A percentile compares a stretch with the other conserved stretches of the same genome.
Conservation (phyloP, 2,888 invertebrate species). For the Diplolepis rosae region DNA sequence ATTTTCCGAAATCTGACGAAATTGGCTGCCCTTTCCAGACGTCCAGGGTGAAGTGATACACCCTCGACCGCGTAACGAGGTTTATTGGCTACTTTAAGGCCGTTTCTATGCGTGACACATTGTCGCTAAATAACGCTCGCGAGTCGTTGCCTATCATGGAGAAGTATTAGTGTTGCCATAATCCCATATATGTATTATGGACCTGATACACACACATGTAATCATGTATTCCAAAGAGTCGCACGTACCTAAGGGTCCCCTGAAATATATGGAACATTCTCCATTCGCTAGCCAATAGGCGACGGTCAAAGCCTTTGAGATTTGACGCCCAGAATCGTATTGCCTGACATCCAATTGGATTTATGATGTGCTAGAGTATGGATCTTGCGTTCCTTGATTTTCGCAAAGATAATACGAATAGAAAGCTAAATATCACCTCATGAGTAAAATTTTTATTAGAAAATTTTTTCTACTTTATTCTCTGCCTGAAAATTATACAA, state of each 20-base stretch:
- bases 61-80: slow-evolving; percentile 63
- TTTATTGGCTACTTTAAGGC: slow-evolving; percentile 74
- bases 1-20: slow-evolving; percentile 74
- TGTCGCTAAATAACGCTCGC: slow-evolving; percentile 72
- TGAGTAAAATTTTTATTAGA: neutral
- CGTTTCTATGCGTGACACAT: slow-evolving; percentile 75
- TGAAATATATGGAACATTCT: slow-evolving; percentile 44
- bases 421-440: neutral
- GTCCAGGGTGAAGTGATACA: slow-evolving; percentile 42
- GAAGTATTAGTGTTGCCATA: slow-evolving; percentile 33
- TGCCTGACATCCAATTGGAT: slow-evolving; percentile 32
- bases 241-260: slow-evolving; percentile 31
- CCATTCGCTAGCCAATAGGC: slow-evolving; percentile 53
- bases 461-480: too few relatives aligned
- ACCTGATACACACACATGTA: slow-evolving; percentile 37
- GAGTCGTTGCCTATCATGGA: slow-evolving; percentile 37
- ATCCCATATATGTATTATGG: slow-evolving; percentile 35
- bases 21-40: slow-evolving; percentile 65
- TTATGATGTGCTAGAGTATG: slow-evolving; percentile 30
- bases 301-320: slow-evolving; percentile 59
- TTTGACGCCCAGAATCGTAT: slow-evolving; percentile 44
- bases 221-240: slow-evolving; percentile 19
- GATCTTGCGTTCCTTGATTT: slow-evolving; percentile 11
- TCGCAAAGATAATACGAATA: neutral
- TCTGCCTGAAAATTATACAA: too few relatives aligned